Evolutionary conservation across 2,113 vertebrate genomes (phyloP).

Genomic region (Larimichthys polyactis): DNA sequence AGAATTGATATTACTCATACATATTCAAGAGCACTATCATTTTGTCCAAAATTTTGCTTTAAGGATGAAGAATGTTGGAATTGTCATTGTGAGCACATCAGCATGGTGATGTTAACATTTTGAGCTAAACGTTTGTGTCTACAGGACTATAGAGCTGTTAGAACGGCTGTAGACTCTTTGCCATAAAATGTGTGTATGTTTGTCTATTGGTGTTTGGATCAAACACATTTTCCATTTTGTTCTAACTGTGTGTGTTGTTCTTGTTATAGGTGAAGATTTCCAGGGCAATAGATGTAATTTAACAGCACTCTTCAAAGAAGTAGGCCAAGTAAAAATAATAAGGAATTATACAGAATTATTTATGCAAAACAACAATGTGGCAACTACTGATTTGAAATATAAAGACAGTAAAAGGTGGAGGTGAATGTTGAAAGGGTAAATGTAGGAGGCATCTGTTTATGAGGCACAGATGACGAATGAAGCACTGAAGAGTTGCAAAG

Average conservation of each 20-base stretch:
- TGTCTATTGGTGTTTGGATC: background rate
- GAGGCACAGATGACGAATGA: conserved; percentile 26
- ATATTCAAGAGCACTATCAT: too few relatives aligned
- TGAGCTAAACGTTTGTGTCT: background rate
- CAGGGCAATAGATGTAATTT: background rate
- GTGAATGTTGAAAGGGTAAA: background rate
- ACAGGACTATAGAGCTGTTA: background rate
- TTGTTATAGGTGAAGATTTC: background rate
- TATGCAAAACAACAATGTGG: background rate
- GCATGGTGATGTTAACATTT: background rate
- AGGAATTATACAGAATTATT: background rate
- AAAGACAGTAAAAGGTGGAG: background rate
- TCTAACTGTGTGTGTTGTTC: background rate
- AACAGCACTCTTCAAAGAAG: background rate
- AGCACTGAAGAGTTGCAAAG: background rate
- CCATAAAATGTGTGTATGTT: background rate
- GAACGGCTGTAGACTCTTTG: background rate
- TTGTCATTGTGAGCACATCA: background rate
- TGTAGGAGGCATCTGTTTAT: conserved; percentile 9
- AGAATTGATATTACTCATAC: too few relatives aligned
- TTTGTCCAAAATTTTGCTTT: background rate
- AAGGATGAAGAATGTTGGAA: background rate
- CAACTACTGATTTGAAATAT: background rate
- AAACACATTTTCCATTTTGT: background rate
- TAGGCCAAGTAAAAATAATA: background rate